Evolutionary conservation across 2,888 invertebrate genomes (phyloP).

Genomic region (Pinctada fucata): DNA sequence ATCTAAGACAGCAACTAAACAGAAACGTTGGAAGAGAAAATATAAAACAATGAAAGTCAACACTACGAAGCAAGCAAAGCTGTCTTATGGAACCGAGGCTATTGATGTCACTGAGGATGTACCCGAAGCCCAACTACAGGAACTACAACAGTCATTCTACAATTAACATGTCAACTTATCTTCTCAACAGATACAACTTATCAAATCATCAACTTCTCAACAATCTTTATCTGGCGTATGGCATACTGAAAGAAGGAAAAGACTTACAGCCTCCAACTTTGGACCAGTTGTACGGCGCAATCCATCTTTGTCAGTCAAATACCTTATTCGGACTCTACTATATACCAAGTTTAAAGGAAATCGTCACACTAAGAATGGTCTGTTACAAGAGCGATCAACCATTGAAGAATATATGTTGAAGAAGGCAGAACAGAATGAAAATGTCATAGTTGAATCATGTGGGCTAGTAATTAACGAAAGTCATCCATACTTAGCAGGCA

Average conservation of each 20-base stretch:
- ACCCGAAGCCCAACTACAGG: neutral
- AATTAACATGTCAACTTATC: neutral
- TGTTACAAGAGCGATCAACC: constrained; percentile 31
- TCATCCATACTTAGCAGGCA: constrained; percentile 28
- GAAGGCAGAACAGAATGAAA: constrained; percentile 27
- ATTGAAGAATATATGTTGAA: constrained; percentile 33
- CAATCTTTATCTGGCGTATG: constrained; percentile 2
- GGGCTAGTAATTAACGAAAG: constrained; percentile 26
- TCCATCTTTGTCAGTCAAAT: neutral
- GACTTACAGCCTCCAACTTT: constrained; percentile 19
- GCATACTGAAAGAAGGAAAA: constrained; percentile 18
- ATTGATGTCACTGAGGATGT: constrained; percentile 10
- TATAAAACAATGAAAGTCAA: neutral
- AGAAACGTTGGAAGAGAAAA: constrained; percentile 3
- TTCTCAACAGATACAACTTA: neutral
- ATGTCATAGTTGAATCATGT: constrained; percentile 23
- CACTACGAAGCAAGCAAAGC: constrained; percentile 13
- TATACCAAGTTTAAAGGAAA: constrained; percentile 16
- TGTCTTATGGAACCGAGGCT: neutral
- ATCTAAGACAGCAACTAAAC: neutral
- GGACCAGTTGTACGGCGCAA: constrained; percentile 10
- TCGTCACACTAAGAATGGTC: constrained; percentile 20
- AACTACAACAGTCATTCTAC: neutral
- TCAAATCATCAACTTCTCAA: neutral
- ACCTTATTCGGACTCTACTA: neutral